Evolutionary conservation across 2,888 invertebrate genomes (phyloP), one percentile per base, ranked within the genome.

Genomic region (Tanypteryx hageni): DNA sequence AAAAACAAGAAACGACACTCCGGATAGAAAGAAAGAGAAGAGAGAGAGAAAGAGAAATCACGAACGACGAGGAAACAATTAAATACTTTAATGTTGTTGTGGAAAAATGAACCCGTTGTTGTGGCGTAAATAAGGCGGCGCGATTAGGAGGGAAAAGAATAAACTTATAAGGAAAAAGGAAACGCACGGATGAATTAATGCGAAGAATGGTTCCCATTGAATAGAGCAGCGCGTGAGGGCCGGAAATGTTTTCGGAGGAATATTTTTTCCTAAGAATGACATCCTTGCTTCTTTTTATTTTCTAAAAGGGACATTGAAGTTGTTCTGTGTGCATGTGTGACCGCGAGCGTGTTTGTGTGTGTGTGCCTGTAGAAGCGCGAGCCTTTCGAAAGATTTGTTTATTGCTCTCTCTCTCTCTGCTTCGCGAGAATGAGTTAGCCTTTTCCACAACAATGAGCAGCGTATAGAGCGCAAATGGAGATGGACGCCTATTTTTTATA

Each of bases 161-260:
- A 27, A 18, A 14, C 68, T 18, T 22, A 27, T 76, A 76, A 27
- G 76, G 9, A 76, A 76, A n/a, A n/a, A n/a, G n/a, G n/a, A n/a
- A 76, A 22, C 27, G 76, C 76, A 76, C 76, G 76, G 76, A 27
- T 22, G 76, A n/a, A 27, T n/a, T 76, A 76, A 76, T 76, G 76
- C 22, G 22, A 27, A 14, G 76, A 76, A 76, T 22, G 76, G n/a
- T 18, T 1, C 76, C 27, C 76, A 22, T 76, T 76, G 76, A 76
- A 76, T 22, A 22, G 27, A 76, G 76, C 76, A 22, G n/a, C n/a
- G n/a, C n/a, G 5, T 64, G 64, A 64, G 64, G 64, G 64, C 76
- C 76, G 76, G 22, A 76, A 76, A 22, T 76, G 76, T 76, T 76
- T 76, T 13, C 22, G 76, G 27, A 9, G 9, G 27, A 27, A 76